phyloP scores from a whole-genome alignment of 2,113 vertebrate species.

The Cathartes aura region DNA sequence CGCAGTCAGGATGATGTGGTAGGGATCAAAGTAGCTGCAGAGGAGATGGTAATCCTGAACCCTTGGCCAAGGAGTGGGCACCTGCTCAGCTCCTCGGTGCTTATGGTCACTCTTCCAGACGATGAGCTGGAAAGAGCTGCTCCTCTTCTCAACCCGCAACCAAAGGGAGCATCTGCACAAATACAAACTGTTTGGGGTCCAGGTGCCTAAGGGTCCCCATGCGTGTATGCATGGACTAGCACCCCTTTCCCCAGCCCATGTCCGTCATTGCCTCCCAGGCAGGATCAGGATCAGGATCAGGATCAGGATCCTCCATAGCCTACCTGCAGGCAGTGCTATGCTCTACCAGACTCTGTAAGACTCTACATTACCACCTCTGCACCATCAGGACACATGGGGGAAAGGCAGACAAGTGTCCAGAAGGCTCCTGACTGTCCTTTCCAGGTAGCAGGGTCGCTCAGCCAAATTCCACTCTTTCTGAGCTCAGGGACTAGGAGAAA shows the following conservation, averaged over 20 bases:
- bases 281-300: background rate
- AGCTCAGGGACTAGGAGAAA: conserved; percentile 7
- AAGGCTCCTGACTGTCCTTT: background rate
- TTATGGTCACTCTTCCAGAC: background rate
- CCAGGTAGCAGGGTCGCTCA: fast-evolving
- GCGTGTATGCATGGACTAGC: background rate
- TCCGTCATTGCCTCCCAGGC: background rate
- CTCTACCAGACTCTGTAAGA: background rate
- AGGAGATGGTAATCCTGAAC: background rate
- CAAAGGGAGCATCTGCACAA: background rate
- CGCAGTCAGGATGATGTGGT: background rate
- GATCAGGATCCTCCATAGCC: background rate
- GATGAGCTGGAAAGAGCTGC: background rate
- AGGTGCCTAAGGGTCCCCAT: too few relatives aligned
- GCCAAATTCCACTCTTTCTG: background rate
- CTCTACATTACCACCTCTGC: background rate
- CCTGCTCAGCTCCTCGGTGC: background rate
- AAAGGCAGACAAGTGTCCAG: fast-evolving
- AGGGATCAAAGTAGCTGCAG: background rate
- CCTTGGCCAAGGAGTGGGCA: background rate
- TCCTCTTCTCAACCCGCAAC: background rate
- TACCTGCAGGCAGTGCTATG: background rate
- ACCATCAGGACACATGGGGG: fast-evolving
- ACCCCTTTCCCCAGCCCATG: fast-evolving
- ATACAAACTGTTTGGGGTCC: background rate